Percentiles rank a stretch among this genome's conserved stretches.
These are phyloP conservation scores for Apotomis capreana DNA, from an alignment of 2,888 invertebrate genomes.

Conservation along the genomic window DNA sequence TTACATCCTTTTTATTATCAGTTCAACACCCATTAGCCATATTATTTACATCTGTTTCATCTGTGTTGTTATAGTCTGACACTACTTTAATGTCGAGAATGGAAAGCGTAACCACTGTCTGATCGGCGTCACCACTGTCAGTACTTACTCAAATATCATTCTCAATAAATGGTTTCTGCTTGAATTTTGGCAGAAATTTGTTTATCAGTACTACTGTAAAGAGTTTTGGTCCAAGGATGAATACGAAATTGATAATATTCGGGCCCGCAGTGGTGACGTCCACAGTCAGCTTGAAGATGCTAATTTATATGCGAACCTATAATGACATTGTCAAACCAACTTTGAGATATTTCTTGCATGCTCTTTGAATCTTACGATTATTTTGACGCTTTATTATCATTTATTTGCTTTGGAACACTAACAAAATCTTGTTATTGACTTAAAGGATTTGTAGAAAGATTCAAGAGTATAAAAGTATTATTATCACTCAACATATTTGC, in stretches of 20 bases:
- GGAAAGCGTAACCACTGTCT: not conserved
- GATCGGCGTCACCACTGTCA: not conserved
- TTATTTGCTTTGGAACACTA: constrained; percentile 1
- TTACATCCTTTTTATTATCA: constrained; percentile 40
- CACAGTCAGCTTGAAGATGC: not conserved
- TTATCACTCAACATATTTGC: constrained; percentile 11
- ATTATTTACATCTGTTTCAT: constrained; percentile 39
- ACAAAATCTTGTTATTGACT: not conserved
- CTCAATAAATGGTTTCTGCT: not conserved
- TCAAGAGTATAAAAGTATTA: constrained; percentile 22
- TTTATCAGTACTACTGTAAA: not conserved
- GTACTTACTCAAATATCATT: not conserved
- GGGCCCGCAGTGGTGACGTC: not conserved
- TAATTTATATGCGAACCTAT: not conserved
- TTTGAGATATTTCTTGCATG: constrained; percentile 75
- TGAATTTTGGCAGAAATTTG: not conserved
- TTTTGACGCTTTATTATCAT: constrained; percentile 12
- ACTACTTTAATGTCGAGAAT: not conserved
- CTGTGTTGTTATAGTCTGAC: constrained; percentile 2
- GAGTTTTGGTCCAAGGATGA: too few relatives aligned
- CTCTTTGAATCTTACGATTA: constrained; percentile 48
- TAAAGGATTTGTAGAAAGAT: constrained; percentile 28
- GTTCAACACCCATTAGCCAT: constrained; percentile 41
- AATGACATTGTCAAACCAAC: constrained; percentile 59
- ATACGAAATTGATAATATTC: not conserved